phyloP scores from a whole-genome alignment of 2,888 invertebrate genomes.

The Elysia crispata region DNA sequence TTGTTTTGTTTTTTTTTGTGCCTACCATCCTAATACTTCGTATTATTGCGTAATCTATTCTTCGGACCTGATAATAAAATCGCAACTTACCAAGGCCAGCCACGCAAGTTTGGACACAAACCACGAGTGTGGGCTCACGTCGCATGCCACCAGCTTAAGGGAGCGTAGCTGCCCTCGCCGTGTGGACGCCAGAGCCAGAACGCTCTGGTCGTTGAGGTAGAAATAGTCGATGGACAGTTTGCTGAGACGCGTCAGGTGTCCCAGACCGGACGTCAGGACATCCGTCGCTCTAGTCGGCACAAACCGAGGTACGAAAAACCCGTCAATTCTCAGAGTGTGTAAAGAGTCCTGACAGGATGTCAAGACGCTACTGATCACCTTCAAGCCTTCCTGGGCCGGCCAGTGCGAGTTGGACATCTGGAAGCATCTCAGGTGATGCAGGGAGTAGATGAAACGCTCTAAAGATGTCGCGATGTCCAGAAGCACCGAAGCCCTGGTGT shows the following conservation, averaged over 20 bases:
- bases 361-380: slow-evolving; percentile 16
- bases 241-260: slow-evolving; percentile 1
- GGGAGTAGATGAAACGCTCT: neutral
- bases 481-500: neutral
- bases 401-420: slow-evolving; percentile 43
- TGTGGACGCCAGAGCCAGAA: slow-evolving; percentile 23
- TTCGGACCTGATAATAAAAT: too few species aligned
- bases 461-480: neutral
- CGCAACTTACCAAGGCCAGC: slow-evolving; percentile 14
- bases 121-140: slow-evolving; percentile 27
- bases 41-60: too few species aligned
- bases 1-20: too few species aligned
- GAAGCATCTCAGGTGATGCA: slow-evolving; percentile 26
- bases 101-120: slow-evolving; percentile 30
- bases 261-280: slow-evolving; percentile 5
- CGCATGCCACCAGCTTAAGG: slow-evolving; percentile 24
- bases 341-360: neutral
- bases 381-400: slow-evolving; percentile 36
- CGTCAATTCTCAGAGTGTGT: slow-evolving; percentile 37
- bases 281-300: neutral
- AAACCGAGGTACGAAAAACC: slow-evolving; percentile 25
- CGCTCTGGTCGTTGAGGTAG: slow-evolving; percentile 18
- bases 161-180: slow-evolving; percentile 25
- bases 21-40: too few species aligned
- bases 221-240: slow-evolving; percentile 42